Percentiles rank a stretch among this genome's conserved stretches.
These are phyloP conservation scores for Xyrichtys novacula DNA, from an alignment of 2,797 vertebrate species.

Conservation along the genomic window DNA sequence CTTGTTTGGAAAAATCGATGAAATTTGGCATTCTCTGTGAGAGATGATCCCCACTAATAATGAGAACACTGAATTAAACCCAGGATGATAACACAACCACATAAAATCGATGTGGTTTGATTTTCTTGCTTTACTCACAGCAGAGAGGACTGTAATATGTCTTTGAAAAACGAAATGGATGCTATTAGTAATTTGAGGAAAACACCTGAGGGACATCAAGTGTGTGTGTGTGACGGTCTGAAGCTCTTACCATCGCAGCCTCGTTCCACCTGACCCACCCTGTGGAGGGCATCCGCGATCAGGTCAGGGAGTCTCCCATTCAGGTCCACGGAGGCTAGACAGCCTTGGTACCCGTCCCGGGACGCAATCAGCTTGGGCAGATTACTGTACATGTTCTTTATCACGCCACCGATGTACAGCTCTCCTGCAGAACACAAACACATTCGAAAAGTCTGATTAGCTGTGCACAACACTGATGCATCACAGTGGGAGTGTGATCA, in stretches of 20 bases:
- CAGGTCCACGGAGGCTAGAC: conserved; percentile 93
- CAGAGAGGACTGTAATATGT: conserved; percentile 3
- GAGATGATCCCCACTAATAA: not conserved
- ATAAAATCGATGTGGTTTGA: conserved; percentile 28
- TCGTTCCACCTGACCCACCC: conserved; percentile 92
- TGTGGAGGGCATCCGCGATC: conserved; percentile 93
- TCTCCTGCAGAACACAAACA: conserved; percentile 85
- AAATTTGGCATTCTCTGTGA: not conserved
- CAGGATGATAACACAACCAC: conserved; percentile 4
- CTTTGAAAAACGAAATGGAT: not conserved
- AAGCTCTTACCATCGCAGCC: conserved; percentile 91
- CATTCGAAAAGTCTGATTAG: too few relatives aligned
- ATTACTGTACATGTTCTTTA: conserved; percentile 90
- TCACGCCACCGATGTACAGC: conserved; percentile 93
- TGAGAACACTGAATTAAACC: not conserved
- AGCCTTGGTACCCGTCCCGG: conserved; percentile 94
- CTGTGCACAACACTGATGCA: too few relatives aligned
- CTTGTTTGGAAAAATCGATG: conserved; percentile 9
- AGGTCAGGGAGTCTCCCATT: conserved; percentile 96
- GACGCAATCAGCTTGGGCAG: conserved; percentile 94
- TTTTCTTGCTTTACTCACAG: conserved; percentile 13
- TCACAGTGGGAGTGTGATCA: not conserved
- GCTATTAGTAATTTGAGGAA: not conserved
- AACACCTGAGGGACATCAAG: not conserved
- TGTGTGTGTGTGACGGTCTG: not conserved